A percentile compares a stretch with the other conserved stretches of the same genome.
phyloP scores from a whole-genome alignment of 2,888 invertebrate species.

The Silvanus unidentatus region DNA sequence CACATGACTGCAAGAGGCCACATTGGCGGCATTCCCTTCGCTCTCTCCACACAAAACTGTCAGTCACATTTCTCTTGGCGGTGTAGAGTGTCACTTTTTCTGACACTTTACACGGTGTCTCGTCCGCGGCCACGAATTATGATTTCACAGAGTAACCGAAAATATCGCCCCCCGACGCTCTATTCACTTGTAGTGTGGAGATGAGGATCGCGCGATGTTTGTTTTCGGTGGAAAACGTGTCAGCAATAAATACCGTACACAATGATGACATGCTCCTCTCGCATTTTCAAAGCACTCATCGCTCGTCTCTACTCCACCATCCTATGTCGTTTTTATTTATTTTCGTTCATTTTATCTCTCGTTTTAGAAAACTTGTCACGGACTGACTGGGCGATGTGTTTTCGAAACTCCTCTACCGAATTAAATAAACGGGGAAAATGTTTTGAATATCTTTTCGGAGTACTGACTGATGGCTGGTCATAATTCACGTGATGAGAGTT shows the following conservation, averaged over 20 bases:
- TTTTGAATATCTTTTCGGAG: no score
- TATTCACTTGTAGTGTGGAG: background rate
- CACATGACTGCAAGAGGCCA: background rate
- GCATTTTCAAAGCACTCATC: slow-evolving; percentile 4
- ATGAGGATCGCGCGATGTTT: background rate
- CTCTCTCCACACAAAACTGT: background rate
- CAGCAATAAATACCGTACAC: slow-evolving; percentile 4
- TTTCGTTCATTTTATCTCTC: no score
- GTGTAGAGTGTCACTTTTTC: background rate
- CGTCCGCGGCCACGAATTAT: slow-evolving; percentile 5
- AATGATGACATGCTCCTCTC: slow-evolving; percentile 6
- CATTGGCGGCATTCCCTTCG: no score
- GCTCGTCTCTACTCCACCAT: background rate
- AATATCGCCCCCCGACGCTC: background rate
- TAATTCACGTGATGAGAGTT: no score
- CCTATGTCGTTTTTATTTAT: no score
- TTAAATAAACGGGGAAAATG: no score
- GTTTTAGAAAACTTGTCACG: no score
- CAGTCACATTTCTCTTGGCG: slow-evolving; percentile 7
- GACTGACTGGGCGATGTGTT: no score
- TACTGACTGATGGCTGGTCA: no score
- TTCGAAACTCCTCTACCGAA: no score
- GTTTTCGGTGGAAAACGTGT: slow-evolving; percentile 5
- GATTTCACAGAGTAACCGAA: background rate
- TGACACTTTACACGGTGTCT: slow-evolving; percentile 8